These are phyloP conservation scores for Calonectris borealis DNA, from an alignment of 2,113 vertebrate species.

Conservation along the genomic window DNA sequence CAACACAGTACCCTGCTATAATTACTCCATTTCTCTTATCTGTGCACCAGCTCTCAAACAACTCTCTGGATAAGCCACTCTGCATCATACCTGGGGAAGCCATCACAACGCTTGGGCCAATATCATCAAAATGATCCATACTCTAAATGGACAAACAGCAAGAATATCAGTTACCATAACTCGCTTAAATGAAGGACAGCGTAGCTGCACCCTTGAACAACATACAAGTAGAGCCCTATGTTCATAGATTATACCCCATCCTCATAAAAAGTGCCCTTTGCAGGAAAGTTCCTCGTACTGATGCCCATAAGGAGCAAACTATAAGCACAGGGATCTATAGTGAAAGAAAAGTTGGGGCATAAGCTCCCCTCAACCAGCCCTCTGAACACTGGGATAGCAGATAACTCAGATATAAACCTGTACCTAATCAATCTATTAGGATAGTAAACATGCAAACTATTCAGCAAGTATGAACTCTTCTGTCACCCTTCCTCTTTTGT, in stretches of 20 bases:
- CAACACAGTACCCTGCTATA: conserved; percentile 97
- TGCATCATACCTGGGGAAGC: conserved; percentile 99
- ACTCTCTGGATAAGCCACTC: conserved; percentile 93
- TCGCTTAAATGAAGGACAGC: neutral
- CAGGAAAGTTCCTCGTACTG: neutral
- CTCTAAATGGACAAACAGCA: conserved; percentile 75
- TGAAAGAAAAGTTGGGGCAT: neutral
- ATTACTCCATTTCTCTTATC: conserved; percentile 98
- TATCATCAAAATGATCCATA: conserved; percentile 99
- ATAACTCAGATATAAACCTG: neutral
- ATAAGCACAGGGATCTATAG: neutral
- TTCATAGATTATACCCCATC: neutral
- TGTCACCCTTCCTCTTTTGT: neutral
- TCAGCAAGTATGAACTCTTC: neutral
- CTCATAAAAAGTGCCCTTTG: neutral
- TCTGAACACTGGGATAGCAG: neutral
- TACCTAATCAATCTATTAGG: neutral
- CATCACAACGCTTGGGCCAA: conserved; percentile 98
- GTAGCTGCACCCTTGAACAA: neutral
- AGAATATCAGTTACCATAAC: neutral
- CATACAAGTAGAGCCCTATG: accelerated
- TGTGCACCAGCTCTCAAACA: conserved; percentile 99
- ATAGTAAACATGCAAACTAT: neutral
- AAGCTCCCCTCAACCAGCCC: neutral
- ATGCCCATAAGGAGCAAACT: neutral